Evolutionary conservation across 2,888 invertebrate species (phyloP), one percentile per base, ranked within the genome.

Genomic region (Thereva nobilitata): DNA sequence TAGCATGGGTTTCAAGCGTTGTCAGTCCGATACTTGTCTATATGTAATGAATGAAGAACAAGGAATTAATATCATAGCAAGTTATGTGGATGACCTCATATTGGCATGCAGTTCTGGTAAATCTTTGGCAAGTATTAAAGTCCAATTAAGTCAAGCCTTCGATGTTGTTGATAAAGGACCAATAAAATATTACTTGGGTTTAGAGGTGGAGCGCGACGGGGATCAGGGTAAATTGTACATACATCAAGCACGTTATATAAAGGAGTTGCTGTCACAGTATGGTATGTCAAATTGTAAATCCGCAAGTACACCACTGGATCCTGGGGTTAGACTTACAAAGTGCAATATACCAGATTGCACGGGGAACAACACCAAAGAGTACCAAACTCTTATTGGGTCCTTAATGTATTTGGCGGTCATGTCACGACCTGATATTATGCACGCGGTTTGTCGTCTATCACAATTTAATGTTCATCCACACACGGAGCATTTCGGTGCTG

Each of bases 401-500:
- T 50, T 71, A 4, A 67, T 64, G 53, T 68, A 71, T 68, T 9
- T 70, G n/a, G 10, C 71, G 1, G 64, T 70, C 23, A 66, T 54
- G 5, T 67, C 69, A 1, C 50, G 71, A 23, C 70, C 73, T 4
- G 73, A 72, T 64, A 70, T 73, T 41, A 23, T 68, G 4, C 69
- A 70, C 44, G 68, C 69, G 7, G 57, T 69, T 0, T 59, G 57
- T 37, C 71, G 71, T 49, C 53, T 72, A 5, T 66, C 70, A 6
- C 72, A 73, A 38, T 53, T 68, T 6, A 73, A 72, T 67, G 45
- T 50, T n/a, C 45, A 72, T 55, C 71, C 71, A 1, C 69, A 72
- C 41, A 7, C 35, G 4, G 72, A 70, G 61, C 70, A 73, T 55
- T 7, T 65, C 6, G 41, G 37, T 38, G 71, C 64, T 7, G 65